A percentile compares a stretch with the other conserved stretches of the same genome.
Evolutionary conservation across 1,140 invertebrate genomes (phyloP).

Genomic region (Drosophila erecta): DNA sequence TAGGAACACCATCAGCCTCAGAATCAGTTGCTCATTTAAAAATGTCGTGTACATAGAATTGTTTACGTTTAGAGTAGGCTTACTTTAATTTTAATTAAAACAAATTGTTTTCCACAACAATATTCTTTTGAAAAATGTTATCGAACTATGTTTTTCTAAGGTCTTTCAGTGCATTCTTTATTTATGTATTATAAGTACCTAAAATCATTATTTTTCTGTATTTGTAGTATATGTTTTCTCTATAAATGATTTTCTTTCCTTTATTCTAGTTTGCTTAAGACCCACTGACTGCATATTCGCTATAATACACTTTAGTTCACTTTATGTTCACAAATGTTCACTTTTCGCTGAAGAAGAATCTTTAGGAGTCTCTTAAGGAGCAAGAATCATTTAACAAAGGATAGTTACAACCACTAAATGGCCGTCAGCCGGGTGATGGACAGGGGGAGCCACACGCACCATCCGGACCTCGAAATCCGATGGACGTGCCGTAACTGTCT

Average conservation of each 20-base stretch:
- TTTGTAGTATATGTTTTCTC: no score
- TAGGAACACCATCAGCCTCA: no score
- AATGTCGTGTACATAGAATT: background rate
- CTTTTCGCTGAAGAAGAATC: background rate
- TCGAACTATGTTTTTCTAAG: no score
- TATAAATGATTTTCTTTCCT: no score
- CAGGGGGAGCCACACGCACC: background rate
- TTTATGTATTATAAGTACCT: no score
- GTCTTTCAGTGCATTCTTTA: no score
- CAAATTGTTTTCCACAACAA: conserved; percentile 6
- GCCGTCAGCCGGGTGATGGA: conserved; percentile 12
- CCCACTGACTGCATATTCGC: no score
- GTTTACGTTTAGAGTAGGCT: background rate
- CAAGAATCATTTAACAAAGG: no score
- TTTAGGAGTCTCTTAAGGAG: background rate
- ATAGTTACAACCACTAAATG: background rate
- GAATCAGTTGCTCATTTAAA: background rate
- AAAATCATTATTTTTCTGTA: no score
- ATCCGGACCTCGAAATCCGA: background rate
- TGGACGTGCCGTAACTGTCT: conserved; percentile 2
- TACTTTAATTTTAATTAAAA: background rate
- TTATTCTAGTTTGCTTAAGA: no score
- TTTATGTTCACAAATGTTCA: background rate
- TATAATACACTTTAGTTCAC: no score
- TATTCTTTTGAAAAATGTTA: background rate